Evolutionary conservation across 2,113 vertebrate genomes (phyloP), one percentile per base, ranked within the genome.

Genomic region (Ctenomys sociabilis): DNA sequence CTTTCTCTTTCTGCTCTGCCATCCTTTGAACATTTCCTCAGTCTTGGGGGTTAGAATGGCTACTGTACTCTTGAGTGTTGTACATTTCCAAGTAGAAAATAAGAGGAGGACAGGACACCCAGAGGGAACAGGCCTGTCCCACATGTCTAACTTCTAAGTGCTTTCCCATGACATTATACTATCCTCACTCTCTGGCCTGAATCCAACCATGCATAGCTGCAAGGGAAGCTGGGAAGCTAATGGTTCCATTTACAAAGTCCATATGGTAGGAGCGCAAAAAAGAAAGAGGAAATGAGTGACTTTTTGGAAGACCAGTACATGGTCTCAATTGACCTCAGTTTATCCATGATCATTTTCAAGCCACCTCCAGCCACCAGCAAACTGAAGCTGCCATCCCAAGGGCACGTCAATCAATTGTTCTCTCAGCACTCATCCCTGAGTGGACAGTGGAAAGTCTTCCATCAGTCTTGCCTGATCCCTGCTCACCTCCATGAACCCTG

Each of bases 191-290:
- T 93, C 80, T 89, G 81, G n/a, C 54, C 49, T 68, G 59, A 68
- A 89, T 12, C 45, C 49, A n/a, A 54, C 85, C 9, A 66, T 77
- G 57, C 68, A 43, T 66, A 96, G 35, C 81, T 89, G 43, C 61
- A 89, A 95, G 43, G 30, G 89, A 95, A 94, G n/a, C 83, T 94
- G 10, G n/a, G 21, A 52, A 28, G 19, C 7, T 52, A 49, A 14
- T 37, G 19, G 90, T 81, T 81, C 52, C 0, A 8, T 68, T 90
- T 95, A 59, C 40, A 35, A 72, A 49, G 24, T 61, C 80, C 2
- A 37, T 37, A 14, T 49, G 11, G n/a, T 35, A 12, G 35, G 28
- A 90, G 93, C 91, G 45, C 17, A 83, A 85, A 32, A 63, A 45
- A 91, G 21, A 68, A 84, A 5, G 61, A 72, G 22, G 2, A 70